Conservation (phyloP, 2,113 vertebrate species). For the Craseonycteris thonglongyai region DNA sequence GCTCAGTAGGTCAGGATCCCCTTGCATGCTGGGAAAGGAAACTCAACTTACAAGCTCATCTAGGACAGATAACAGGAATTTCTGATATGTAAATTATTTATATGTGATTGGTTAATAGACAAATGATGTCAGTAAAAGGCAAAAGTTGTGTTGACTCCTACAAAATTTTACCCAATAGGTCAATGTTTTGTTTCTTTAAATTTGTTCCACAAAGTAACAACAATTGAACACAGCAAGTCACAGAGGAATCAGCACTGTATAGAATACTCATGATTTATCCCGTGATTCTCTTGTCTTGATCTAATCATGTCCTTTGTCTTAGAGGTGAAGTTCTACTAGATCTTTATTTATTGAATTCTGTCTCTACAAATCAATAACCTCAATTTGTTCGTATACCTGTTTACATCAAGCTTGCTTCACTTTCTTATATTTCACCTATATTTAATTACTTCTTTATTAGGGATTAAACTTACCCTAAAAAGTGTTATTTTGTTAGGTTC, state of each 20-base stretch:
- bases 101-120: not conserved
- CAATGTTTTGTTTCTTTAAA: not conserved
- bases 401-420: not conserved
- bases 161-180: not conserved
- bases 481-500: not conserved
- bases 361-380: not conserved
- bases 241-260: not conserved
- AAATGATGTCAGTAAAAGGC: not conserved
- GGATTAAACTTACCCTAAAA: not conserved
- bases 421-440: not conserved
- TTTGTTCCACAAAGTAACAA: not conserved
- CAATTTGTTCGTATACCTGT: not conserved
- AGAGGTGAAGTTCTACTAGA: not conserved
- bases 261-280: not conserved
- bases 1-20: not conserved
- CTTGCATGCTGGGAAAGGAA: not conserved
- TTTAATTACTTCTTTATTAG: not conserved
- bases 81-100: not conserved
- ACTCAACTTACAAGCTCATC: not conserved
- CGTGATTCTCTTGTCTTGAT: not conserved
- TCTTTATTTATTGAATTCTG: constrained; percentile 12
- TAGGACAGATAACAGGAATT: not conserved
- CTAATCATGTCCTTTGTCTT: not conserved
- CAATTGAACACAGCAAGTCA: not conserved
- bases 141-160: not conserved